Conservation (phyloP, 2,888 invertebrate genomes). For the Xylophagus ater region DNA sequence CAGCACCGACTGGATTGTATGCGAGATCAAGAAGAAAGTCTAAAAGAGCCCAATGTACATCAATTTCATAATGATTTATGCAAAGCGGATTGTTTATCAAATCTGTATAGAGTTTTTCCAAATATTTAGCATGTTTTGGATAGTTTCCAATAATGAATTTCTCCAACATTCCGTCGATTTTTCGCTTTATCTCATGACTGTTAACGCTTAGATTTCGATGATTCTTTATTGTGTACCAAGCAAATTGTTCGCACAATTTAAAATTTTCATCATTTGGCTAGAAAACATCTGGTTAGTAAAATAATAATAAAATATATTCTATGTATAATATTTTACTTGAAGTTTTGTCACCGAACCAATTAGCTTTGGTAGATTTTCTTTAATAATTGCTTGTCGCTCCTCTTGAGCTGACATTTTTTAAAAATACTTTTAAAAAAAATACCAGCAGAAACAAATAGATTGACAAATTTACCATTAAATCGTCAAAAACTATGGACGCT, state of each 20-base stretch:
- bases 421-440: not conserved
- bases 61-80: conserved; percentile 31
- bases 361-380: conserved; percentile 25
- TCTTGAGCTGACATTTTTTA: conserved; percentile 16
- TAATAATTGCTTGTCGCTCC: conserved; percentile 24
- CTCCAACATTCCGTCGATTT: conserved; percentile 38
- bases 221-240: conserved; percentile 38
- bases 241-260: conserved; percentile 35
- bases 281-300: conserved; percentile 4
- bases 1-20: conserved; percentile 30
- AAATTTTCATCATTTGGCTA: conserved; percentile 37
- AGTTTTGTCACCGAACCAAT: conserved; percentile 26
- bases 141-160: conserved; percentile 42
- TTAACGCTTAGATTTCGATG: conserved; percentile 40
- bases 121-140: conserved; percentile 36
- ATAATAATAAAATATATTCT: not conserved
- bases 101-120: conserved; percentile 32
- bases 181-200: conserved; percentile 38
- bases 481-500: conserved; percentile 6
- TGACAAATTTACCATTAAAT: conserved; percentile 1
- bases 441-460: not conserved
- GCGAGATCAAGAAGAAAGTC: conserved; percentile 40
- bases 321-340: conserved; percentile 19
- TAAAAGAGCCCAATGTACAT: conserved; percentile 42
- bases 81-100: conserved; percentile 28